Conservation (phyloP, 2,113 vertebrate species). For the Emydocephalus ijimae region DNA sequence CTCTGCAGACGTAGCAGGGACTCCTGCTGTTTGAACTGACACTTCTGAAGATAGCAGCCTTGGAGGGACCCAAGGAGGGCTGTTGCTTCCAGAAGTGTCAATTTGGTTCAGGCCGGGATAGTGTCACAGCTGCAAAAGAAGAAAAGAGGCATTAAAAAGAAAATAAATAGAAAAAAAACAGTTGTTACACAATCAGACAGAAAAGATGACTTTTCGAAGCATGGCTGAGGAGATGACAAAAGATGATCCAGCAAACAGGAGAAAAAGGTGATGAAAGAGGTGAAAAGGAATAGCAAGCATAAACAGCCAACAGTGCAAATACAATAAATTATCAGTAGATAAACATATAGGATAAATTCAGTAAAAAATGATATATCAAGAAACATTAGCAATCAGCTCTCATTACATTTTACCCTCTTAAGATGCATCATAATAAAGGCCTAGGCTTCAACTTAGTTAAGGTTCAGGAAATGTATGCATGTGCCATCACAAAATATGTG, state of each 20-base stretch:
- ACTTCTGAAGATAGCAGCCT: conserved; percentile 71
- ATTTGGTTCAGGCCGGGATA: conserved; percentile 71
- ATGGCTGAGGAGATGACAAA: conserved; percentile 4
- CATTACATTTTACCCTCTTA: not conserved
- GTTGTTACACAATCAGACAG: conserved; percentile 56
- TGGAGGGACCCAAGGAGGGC: conserved; percentile 59
- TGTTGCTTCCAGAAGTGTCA: conserved; percentile 67
- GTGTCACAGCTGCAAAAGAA: conserved; percentile 65
- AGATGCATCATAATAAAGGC: not conserved
- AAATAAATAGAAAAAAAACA: conserved; percentile 56
- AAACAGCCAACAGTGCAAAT: not conserved
- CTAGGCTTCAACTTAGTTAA: not conserved
- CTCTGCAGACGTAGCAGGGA: conserved; percentile 67
- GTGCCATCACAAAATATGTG: not conserved
- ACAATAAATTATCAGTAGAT: not conserved
- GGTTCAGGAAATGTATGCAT: not conserved
- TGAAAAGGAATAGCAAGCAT: conserved; percentile 28
- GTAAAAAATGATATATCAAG: conserved; percentile 11
- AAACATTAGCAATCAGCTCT: not conserved
- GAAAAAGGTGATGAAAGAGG: not conserved
- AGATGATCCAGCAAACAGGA: not conserved
- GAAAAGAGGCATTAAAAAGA: conserved; percentile 46
- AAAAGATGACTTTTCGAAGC: conserved; percentile 41
- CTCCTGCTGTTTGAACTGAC: conserved; percentile 72
- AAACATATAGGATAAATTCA: not conserved